Conservation (phyloP, 92 coral and sea anemone genomes). For the Phenganax stokvisi region DNA sequence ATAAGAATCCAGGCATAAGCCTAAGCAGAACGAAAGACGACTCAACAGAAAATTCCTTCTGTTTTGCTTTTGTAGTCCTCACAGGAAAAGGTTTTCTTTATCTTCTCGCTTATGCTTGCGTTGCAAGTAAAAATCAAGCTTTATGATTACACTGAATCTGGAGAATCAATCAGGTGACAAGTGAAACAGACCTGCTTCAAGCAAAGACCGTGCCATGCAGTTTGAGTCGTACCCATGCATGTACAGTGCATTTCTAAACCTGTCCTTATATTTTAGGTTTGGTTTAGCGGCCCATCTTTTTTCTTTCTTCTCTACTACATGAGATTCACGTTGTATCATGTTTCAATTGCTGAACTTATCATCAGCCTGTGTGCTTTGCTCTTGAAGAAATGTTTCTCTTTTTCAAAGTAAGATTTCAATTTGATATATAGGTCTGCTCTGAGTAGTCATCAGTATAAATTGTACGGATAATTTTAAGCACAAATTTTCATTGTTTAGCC, state of each 20-base stretch:
- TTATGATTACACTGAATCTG: too few relatives aligned
- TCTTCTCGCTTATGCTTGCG: neutral
- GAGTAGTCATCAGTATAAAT: neutral
- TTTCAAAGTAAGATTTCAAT: slow-evolving; percentile 65
- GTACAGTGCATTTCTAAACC: neutral
- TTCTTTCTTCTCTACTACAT: slow-evolving; percentile 83
- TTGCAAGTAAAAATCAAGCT: neutral
- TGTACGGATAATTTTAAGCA: neutral
- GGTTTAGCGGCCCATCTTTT: slow-evolving; percentile 96
- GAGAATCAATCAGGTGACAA: too few relatives aligned
- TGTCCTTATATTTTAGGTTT: slow-evolving; percentile 55
- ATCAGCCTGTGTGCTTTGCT: slow-evolving; percentile 61
- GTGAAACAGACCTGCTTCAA: too few relatives aligned
- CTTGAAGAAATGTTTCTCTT: slow-evolving; percentile 65
- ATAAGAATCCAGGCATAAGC: too few relatives aligned
- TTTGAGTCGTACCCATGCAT: neutral
- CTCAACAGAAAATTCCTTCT: too few relatives aligned
- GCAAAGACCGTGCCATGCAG: neutral
- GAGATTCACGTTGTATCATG: slow-evolving; percentile 80
- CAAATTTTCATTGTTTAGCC: too few relatives aligned
- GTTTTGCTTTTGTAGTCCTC: neutral
- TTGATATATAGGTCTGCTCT: too few relatives aligned
- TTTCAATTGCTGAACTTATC: slow-evolving; percentile 65
- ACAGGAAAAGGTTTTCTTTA: neutral
- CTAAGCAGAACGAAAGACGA: too few relatives aligned